Conservation (phyloP, 2,888 invertebrate species). For the Oscheius myriophilus region DNA sequence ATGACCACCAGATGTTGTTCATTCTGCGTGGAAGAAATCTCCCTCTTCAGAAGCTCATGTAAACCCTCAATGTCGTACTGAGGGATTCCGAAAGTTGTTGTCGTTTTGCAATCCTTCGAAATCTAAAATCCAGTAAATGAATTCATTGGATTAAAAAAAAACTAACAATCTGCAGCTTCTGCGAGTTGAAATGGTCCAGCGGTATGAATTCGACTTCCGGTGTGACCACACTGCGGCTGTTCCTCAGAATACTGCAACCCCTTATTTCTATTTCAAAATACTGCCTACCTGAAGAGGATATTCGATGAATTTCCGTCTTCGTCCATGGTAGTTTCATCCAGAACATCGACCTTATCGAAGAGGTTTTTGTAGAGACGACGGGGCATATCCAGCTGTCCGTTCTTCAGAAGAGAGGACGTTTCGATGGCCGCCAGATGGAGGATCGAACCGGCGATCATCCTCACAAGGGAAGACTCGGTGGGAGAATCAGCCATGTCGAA, state of each 20-base stretch:
- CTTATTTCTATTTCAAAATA: not conserved
- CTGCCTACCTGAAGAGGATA: constrained; percentile 34
- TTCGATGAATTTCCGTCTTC: constrained; percentile 27
- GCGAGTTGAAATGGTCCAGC: constrained; percentile 48
- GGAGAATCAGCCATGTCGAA: constrained; percentile 14
- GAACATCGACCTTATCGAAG: constrained; percentile 34
- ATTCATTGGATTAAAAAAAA: not conserved
- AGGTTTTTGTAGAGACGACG: constrained; percentile 45
- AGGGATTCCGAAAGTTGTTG: constrained; percentile 53
- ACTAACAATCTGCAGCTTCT: constrained; percentile 45
- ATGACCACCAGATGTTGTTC: constrained; percentile 35
- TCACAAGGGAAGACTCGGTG: constrained; percentile 36
- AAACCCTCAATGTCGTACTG: constrained; percentile 63
- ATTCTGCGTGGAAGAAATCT: constrained; percentile 56
- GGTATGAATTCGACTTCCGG: constrained; percentile 33
- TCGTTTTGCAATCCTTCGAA: constrained; percentile 47
- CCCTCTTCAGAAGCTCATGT: constrained; percentile 57
- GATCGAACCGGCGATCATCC: constrained; percentile 62
- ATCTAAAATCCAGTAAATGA: constrained; percentile 30
- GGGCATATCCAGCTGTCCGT: constrained; percentile 42
- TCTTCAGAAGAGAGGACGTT: constrained; percentile 49
- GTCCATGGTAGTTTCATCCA: constrained; percentile 13
- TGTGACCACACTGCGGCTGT: constrained; percentile 27
- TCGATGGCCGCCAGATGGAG: constrained; percentile 66
- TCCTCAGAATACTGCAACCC: constrained; percentile 31